Evolutionary conservation across 2,888 invertebrate genomes (phyloP), one percentile per base, ranked within the genome.

Genomic region (Ichneumon xanthorius): DNA sequence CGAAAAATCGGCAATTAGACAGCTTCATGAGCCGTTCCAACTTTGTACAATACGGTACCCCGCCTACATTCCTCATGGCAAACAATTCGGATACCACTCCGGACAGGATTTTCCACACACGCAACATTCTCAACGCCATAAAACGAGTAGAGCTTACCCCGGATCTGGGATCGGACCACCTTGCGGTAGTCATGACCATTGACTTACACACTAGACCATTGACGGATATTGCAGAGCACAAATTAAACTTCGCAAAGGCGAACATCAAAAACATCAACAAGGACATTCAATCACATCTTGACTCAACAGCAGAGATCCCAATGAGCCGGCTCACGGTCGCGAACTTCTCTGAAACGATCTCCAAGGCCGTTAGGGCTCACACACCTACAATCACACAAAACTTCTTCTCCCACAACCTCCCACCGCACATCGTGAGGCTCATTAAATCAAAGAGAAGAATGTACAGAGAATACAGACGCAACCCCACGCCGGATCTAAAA

Each of bases 381-480:
- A 71, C 53, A 2, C 70, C 70, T 9, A 33, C 33, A n/a, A 33
- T 6, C 33, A 7, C 50, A n/a, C 53, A 71, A 9, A 71, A 50
- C 33, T 71, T 71, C n/a, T 71, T 71, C 30, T 33, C 70, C 30
- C 70, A 53, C 53, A 71, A 71, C 5, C 70, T 53, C 7, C 70
- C 70, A 4, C 70, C 53, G n/a, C 19, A 71, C n/a, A 53, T 71
- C 53, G 16, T 53, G 33, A 26, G 53, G 4, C 50, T 71, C 1
- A 76, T 76, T n/a, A 63, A 76, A 63, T 11, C 9, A 0, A 76
- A 76, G 22, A n/a, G 76, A 26, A 61, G 30, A 48, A 61, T 76
- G 65, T 63, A 63, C 11, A 45, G 63, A 63, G 76, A 76, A 63
- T 53, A 63, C 30, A 50, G 30, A 48, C 50, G 40, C 0, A 61